Evolutionary conservation across 2,888 invertebrate species (phyloP).

Genomic region (Ophion ventricosus): DNA sequence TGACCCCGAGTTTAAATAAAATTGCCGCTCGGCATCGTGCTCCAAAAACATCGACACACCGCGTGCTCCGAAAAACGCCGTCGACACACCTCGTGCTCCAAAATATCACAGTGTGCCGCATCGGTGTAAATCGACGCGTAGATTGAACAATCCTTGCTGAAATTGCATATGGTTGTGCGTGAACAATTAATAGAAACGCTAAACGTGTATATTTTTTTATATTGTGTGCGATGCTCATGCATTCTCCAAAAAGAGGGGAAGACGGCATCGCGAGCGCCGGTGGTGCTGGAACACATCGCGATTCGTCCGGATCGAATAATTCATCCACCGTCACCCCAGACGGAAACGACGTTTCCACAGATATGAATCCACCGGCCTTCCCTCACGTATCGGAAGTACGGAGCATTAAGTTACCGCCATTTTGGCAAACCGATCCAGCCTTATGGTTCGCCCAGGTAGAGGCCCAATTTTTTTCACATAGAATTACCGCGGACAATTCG

Average conservation of each 20-base stretch:
- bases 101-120: neutral
- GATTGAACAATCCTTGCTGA: neutral
- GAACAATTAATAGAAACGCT: neutral
- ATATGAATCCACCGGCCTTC: neutral
- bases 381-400: neutral
- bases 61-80: neutral
- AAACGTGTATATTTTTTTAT: neutral
- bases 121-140: neutral
- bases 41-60: neutral
- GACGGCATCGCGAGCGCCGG: neutral
- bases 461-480: conserved; percentile 5
- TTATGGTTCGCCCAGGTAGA: conserved; percentile 34
- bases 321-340: neutral
- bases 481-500: conserved; percentile 8
- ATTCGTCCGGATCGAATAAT: neutral
- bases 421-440: conserved; percentile 9
- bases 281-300: no score
- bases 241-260: neutral
- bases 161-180: neutral
- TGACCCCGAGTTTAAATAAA: no score
- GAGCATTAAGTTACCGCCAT: conserved; percentile 4
- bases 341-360: neutral
- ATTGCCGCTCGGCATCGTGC: no score
- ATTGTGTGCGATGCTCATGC: neutral
- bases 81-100: conserved; percentile 5